Evolutionary conservation across 2,888 invertebrate genomes (phyloP).

Genomic region (Aphrophora alni): DNA sequence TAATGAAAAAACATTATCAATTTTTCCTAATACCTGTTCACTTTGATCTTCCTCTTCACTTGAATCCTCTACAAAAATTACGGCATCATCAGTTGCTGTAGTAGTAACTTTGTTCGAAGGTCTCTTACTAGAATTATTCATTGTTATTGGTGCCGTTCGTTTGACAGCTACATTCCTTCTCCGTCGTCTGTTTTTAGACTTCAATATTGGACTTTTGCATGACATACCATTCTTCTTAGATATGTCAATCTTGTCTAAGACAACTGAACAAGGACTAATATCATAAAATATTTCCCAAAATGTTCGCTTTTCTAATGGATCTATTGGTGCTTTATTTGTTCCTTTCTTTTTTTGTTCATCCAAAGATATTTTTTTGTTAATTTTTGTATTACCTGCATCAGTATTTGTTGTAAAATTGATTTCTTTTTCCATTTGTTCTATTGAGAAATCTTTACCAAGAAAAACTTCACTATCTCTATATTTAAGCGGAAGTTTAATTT

Average conservation of each 20-base stretch:
- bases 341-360: background rate
- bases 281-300: background rate
- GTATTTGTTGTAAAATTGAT: background rate
- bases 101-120: background rate
- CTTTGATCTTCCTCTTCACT: background rate
- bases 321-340: background rate
- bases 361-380: background rate
- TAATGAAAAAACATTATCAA: background rate
- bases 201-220: background rate
- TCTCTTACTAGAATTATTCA: background rate
- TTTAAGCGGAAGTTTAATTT: slow-evolving; percentile 28
- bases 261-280: background rate
- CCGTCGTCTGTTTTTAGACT: background rate
- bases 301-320: background rate
- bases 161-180: background rate
- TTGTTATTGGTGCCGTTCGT: background rate
- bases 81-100: background rate
- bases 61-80: background rate
- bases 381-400: background rate
- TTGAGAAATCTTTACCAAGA: background rate
- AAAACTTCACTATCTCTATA: slow-evolving; percentile 20
- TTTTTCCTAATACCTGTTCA: background rate
- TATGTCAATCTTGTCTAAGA: background rate
- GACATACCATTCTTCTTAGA: background rate
- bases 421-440: background rate